Base-by-base conservation (phyloP, 2,113 vertebrate species). In the Odontophorus gujanensis region DNA sequence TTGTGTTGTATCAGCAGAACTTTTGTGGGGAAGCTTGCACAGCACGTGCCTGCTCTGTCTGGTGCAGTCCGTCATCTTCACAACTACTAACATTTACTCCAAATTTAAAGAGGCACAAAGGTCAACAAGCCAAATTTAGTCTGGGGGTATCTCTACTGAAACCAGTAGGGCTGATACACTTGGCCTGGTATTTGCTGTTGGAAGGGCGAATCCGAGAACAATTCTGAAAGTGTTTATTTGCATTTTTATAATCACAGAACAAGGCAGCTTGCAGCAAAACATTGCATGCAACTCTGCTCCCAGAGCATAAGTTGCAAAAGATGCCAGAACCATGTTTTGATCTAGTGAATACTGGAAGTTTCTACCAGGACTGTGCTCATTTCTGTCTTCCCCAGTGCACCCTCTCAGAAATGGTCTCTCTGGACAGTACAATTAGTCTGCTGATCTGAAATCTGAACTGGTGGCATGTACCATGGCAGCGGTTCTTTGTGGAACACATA, bases 1-100 rank as follows among this genome's bases (percentile, higher is more conserved):
- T 96, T 95, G 40, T 95, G 96, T 81, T 93, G 94, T 88, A 94
- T 97, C 94, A 95, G 96, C 96, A 97, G 80, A 97, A 95, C 65
- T 84, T 85, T 68, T 93, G 95, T 79, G 92, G 92, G 91, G 93
- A 97, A 93, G 93, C 86, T 95, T 86, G 83, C 65, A 62, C 45
- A 93, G 95, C 96, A 96, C 90, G 93, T 97, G 96, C 87, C 91
- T 96, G 76, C 79, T 40, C 81, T 75, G 93, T 95, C 94, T 97
- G 96, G 85, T 90, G 83, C 88, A 42, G 69, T 66, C 68, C 28
- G 3, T 92, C 7, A 2, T 96, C 93, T 92, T 95, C 87, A 79
- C 85, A 48, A 82, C 87, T 80, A 87, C 55, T 85, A 93, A 92
- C 92, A 90, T 93, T 95, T 97, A 92, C 85, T 96, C 94, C 93